Percentiles rank a stretch among this genome's conserved stretches.
phyloP scores from a whole-genome alignment of 2,113 vertebrate species.

The Amazona vittata region DNA sequence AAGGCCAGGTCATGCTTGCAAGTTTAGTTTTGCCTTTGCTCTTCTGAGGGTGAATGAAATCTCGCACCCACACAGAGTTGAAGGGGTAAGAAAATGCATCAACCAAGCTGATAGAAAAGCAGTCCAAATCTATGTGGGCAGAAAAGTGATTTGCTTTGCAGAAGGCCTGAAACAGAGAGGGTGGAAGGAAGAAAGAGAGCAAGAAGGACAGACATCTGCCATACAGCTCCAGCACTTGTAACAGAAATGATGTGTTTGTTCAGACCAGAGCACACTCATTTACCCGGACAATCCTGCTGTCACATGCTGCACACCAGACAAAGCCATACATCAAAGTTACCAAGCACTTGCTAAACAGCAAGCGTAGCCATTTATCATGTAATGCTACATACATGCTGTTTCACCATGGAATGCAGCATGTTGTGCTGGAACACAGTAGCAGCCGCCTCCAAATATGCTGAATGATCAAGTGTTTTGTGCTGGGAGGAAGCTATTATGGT shows the following conservation, averaged over 20 bases:
- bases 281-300: background rate
- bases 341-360: background rate
- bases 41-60: background rate
- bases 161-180: background rate
- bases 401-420: background rate
- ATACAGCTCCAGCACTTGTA: background rate
- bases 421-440: background rate
- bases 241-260: background rate
- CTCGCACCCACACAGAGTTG: fast-evolving
- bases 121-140: background rate
- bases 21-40: background rate
- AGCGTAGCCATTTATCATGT: background rate
- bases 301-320: background rate
- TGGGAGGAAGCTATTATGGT: background rate
- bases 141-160: background rate
- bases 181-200: background rate
- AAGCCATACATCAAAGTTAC: background rate
- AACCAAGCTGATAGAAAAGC: background rate
- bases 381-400: background rate
- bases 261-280: background rate
- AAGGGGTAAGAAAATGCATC: background rate
- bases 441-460: background rate
- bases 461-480: background rate
- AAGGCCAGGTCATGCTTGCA: background rate
- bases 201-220: background rate